Percentiles rank a stretch among this genome's conserved stretches.
Evolutionary conservation across 2,797 vertebrate species (phyloP).

Genomic region (Prunella strophiata): DNA sequence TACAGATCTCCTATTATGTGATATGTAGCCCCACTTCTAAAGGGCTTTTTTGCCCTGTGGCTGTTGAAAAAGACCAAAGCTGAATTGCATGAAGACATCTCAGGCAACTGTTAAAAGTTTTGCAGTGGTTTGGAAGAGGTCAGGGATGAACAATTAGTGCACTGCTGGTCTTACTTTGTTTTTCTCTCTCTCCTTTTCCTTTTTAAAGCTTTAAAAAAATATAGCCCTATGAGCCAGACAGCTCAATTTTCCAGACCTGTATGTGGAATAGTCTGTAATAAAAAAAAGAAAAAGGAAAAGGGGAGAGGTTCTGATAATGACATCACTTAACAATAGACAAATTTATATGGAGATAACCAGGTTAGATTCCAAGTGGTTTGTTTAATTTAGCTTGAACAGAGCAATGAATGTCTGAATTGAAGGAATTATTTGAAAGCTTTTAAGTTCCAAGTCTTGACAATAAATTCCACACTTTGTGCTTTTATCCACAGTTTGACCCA

Average conservation of each 20-base stretch:
- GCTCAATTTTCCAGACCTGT: background rate
- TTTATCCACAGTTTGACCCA: conserved; percentile 18
- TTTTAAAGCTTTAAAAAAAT: background rate
- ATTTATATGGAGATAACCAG: background rate
- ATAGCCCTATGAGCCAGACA: background rate
- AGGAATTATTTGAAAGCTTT: background rate
- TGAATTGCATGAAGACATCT: background rate
- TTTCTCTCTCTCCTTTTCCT: background rate
- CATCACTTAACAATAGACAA: background rate
- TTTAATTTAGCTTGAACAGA: conserved; percentile 14
- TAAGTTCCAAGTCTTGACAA: background rate
- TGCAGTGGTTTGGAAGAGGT: background rate
- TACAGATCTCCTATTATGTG: background rate
- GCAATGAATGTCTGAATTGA: background rate
- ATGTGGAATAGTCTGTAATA: background rate
- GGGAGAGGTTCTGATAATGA: background rate
- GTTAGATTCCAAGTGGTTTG: background rate
- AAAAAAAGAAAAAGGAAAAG: background rate
- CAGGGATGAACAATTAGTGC: background rate
- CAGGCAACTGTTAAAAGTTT: background rate
- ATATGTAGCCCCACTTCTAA: background rate
- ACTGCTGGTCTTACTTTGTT: background rate
- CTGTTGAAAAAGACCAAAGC: background rate
- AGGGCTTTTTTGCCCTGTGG: background rate
- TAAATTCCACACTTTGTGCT: background rate